Evolutionary conservation across 1,140 invertebrate genomes (phyloP), one percentile per base, ranked within the genome.

Genomic region (Druon quercuslanigerum): DNA sequence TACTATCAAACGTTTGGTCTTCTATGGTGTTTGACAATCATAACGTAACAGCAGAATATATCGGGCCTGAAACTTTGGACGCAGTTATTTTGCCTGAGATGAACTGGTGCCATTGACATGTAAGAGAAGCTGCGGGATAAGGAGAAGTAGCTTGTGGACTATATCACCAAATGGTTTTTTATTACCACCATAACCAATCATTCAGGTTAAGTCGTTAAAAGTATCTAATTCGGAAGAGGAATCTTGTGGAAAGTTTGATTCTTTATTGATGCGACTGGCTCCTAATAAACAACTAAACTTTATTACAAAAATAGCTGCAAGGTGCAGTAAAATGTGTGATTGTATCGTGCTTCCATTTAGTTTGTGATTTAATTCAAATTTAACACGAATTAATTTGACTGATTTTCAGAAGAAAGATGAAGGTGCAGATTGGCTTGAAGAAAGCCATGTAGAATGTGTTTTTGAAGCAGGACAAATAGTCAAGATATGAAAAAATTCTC

Each of bases 41-140:
- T 60, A 13, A 19, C 25, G 56, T 60, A 12, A 60, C 2, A 20
- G 19, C 17, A 60, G 56, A 60, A 25, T 60, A 60, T 25, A 20
- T 60, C 2, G 56, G 25, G 13, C 56, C 56, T 25, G 56, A 60
- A 9, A 13, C 20, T 60, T n/a, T n/a, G n/a, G n/a, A n/a, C n/a
- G n/a, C n/a, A n/a, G n/a, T n/a, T n/a, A n/a, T n/a, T n/a, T n/a
- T n/a, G n/a, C n/a, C n/a, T n/a, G n/a, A n/a, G n/a, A n/a, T n/a
- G n/a, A n/a, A n/a, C n/a, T n/a, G n/a, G n/a, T n/a, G n/a, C n/a
- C n/a, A n/a, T n/a, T n/a, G n/a, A n/a, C n/a, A n/a, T n/a, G n/a
- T n/a, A n/a, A n/a, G n/a, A n/a, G n/a, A n/a, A n/a, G 51, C 17
- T 73, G 73, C 57, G 73, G 73, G 40, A 74, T 40, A 74, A 8